These are phyloP conservation scores for Trichopoda pennipes DNA, from an alignment of 2,888 invertebrate species.

Conservation along the genomic window DNA sequence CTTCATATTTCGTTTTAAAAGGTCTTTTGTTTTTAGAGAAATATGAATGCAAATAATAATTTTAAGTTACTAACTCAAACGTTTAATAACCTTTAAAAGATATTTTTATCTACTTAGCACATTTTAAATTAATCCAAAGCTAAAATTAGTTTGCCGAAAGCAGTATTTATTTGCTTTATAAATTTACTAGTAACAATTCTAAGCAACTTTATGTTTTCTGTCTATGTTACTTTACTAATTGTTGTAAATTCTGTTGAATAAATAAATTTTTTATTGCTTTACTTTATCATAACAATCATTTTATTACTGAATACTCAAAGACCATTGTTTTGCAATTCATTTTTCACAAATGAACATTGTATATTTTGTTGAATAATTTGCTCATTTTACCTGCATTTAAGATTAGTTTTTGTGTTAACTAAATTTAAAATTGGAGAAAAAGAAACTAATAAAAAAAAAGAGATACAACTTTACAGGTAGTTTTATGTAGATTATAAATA, in stretches of 20 bases:
- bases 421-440: constrained; percentile 45
- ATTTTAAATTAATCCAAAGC: no score
- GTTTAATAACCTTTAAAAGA: no score
- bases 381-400: constrained; percentile 32
- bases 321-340: constrained; percentile 57
- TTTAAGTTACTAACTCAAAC: no score
- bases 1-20: no score
- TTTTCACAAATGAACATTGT: constrained; percentile 47
- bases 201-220: not conserved
- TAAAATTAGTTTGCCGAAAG: no score
- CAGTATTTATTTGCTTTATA: no score
- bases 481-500: constrained; percentile 42
- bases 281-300: constrained; percentile 37
- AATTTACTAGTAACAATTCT: not conserved
- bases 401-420: constrained; percentile 9
- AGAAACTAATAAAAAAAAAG: not conserved
- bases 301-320: constrained; percentile 54
- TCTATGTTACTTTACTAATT: constrained; percentile 28
- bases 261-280: constrained; percentile 27
- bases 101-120: no score
- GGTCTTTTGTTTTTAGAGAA: no score
- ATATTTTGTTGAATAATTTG: constrained; percentile 50
- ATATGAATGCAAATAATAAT: no score
- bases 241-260: constrained; percentile 1
- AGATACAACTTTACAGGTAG: constrained; percentile 40